phyloP scores from a whole-genome alignment of 2,797 vertebrate genomes.

The Clarias laeviceps region DNA sequence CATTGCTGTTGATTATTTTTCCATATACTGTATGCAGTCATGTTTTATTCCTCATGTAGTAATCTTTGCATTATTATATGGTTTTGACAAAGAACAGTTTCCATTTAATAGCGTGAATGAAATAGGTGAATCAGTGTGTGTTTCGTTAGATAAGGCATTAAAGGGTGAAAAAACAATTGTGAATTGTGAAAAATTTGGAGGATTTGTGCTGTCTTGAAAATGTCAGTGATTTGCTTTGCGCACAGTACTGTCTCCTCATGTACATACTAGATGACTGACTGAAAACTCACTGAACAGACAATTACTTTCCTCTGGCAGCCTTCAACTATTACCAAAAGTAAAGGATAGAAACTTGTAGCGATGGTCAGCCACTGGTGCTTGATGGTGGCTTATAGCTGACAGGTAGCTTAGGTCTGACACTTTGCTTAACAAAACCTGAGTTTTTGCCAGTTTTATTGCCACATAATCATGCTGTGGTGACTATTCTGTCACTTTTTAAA shows the following conservation, averaged over 20 bases:
- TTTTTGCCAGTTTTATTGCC: constrained; percentile 15
- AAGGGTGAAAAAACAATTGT: neutral
- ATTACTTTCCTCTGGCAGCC: neutral
- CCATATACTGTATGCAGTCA: neutral
- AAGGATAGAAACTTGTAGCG: neutral
- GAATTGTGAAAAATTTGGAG: neutral
- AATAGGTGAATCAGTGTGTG: neutral
- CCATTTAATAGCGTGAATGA: neutral
- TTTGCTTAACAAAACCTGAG: constrained; percentile 10
- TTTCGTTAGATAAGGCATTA: neutral
- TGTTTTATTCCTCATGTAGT: neutral
- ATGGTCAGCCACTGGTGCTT: neutral
- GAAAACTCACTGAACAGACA: neutral
- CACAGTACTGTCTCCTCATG: neutral
- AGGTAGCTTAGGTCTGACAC: constrained; percentile 1
- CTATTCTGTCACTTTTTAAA: constrained; percentile 3
- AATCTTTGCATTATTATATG: neutral
- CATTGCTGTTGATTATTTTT: too few species aligned
- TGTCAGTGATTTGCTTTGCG: neutral
- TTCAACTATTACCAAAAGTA: constrained; percentile 1
- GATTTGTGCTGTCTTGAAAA: neutral
- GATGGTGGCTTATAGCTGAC: neutral
- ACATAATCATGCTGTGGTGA: constrained; percentile 6
- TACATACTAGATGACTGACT: neutral
- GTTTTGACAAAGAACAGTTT: neutral